Evolutionary conservation across 2,113 vertebrate genomes (phyloP).

Genomic region (Ia io): DNA sequence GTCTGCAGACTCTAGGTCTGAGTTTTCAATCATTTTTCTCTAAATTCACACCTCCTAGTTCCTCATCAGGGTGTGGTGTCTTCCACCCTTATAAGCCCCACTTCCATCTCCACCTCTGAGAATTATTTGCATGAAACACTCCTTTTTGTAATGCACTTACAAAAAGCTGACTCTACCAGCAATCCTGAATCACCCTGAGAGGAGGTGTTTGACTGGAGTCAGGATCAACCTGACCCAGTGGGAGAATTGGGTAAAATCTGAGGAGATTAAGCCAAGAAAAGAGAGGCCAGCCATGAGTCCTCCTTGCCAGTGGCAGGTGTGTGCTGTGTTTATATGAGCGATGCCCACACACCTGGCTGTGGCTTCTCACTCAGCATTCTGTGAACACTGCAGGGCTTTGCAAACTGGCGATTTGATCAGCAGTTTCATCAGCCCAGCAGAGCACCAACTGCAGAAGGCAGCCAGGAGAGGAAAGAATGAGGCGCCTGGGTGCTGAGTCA

Average conservation of each 20-base stretch:
- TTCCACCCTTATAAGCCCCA: neutral
- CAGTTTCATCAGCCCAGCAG: neutral
- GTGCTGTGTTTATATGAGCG: neutral
- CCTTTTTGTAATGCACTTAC: neutral
- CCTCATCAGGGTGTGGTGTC: neutral
- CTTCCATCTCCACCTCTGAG: neutral
- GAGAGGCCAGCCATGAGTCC: neutral
- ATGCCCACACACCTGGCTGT: neutral
- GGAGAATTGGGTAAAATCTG: neutral
- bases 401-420: neutral
- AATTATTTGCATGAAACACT: neutral
- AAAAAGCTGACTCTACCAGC: neutral
- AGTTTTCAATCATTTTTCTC: neutral
- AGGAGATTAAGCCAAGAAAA: neutral
- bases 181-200: neutral
- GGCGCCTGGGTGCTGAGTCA: fast-evolving
- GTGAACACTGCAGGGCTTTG: neutral
- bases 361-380: neutral
- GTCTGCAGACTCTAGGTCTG: neutral
- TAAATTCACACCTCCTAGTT: neutral
- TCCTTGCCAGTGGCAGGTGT: neutral
- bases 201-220: neutral
- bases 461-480: neutral
- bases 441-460: neutral
- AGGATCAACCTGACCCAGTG: neutral